Evolutionary conservation across 2,113 vertebrate species (phyloP), one percentile per base, ranked within the genome.

Genomic region (Pyrgilauda ruficollis): DNA sequence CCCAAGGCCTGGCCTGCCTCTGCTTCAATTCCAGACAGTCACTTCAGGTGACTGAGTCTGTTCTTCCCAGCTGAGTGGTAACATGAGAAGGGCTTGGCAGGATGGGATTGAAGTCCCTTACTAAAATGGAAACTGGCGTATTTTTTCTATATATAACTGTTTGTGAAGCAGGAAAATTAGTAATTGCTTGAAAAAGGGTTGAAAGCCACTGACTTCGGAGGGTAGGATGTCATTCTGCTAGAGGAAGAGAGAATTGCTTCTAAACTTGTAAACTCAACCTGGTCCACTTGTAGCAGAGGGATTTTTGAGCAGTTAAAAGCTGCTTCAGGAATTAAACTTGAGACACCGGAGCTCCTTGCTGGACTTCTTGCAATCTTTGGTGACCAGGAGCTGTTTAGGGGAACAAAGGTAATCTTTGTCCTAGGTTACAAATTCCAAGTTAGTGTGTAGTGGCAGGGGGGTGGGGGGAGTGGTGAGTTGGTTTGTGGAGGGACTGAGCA

Each of bases 381-480:
- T 1, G n/a, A 68, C 76, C 55, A 22, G 81, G 80, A 95, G 37
- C 77, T 92, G 1, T 49, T 33, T 23, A 64, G 81, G 61, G 89
- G 88, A 93, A 96, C 93, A 95, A 94, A 91, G 89, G 85, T 94
- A 84, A 89, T 82, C 92, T 95, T 95, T 96, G 79, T 92, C 88
- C 91, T 37, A 47, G 72, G 92, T 84, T 86, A 44, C 56, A 93
- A 90, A 95, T 90, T 72, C 84, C 70, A 87, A 46, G 82, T 73
- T 6, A 1, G 75, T n/a, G 84, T 70, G 73, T 33, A 55, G 83
- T 23, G 17, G 9, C 10, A 37, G 72, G 55, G 18, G 20, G 43
- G 17, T 17, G 27, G 17, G 64, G 56, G 64, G 31, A 64, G 53
- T 12, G 62, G 69, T 78, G 75, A 95, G 44, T 72, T 92, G 77